Base-by-base conservation (phyloP, 2,888 invertebrate species). In the Hipparchia semele region DNA sequence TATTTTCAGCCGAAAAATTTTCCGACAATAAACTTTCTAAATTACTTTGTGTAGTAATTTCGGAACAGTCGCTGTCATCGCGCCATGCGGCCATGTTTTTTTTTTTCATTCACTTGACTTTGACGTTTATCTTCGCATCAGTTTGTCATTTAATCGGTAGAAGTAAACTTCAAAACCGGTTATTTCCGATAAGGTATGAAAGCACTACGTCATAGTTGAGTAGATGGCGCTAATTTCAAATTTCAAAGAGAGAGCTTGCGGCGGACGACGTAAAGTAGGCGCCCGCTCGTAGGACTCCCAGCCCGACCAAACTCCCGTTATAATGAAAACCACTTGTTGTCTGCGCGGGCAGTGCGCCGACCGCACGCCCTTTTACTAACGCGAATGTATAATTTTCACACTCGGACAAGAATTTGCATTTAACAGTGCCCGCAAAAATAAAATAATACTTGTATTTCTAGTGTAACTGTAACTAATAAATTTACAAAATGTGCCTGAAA, bases 291-390 rank as follows among this genome's bases (percentile, higher is more conserved):
- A 88, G 86, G 86, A 90, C 89, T 91, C 88, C 88, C 84, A 87
- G 87, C 90, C 87, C 65, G 65, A 51, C 65, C 33, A 86, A 92
- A 91, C 87, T 94, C 93, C 93, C 93, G 93, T 94, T 93, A 93
- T 92, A 92, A 89, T 90, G 82, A 80, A 84, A 85, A 90, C 84
- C 89, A 90, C 90, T 91, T 91, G 90, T 91, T 91, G 89, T 92
- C 89, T 91, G 90, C 74, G 76, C 79, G 90, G 91, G 92, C 92
- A 91, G 92, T 92, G 93, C 92, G 91, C 92, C 90, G 91, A 91
- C 88, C 89, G 92, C 93, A 90, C 90, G 92, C 92, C 92, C 92
- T 90, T 88, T 85, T 83, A 86, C 78, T 87, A 82, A 85, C 88
- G 93, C 91, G 91, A 92, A 93, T 93, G 93, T 92, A 85, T 87